phyloP scores from a whole-genome alignment of 2,797 vertebrate species.

The Caiman crocodilus region DNA sequence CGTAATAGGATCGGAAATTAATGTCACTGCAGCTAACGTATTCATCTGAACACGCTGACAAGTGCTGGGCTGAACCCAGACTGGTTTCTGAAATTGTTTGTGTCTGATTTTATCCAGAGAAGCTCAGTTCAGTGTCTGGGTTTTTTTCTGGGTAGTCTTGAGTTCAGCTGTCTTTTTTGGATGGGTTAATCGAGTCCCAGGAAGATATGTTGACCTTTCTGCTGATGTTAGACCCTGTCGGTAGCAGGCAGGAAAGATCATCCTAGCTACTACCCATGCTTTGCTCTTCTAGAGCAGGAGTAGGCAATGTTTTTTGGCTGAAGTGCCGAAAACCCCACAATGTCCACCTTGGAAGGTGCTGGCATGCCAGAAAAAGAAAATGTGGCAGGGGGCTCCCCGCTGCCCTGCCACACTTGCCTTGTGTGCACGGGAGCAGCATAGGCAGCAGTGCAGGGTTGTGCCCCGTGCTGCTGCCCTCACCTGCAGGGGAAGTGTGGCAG shows the following conservation, averaged over 20 bases:
- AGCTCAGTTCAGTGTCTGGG: no score
- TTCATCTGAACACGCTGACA: neutral
- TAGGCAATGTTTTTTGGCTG: neutral
- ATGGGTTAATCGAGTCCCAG: fast-evolving
- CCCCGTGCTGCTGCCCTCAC: no score
- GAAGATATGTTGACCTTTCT: neutral
- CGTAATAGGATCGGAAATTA: neutral
- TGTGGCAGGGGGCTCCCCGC: no score
- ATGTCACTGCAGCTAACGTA: fast-evolving
- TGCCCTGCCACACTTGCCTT: no score
- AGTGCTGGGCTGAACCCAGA: neutral
- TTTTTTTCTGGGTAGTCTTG: neutral
- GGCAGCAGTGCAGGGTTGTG: no score
- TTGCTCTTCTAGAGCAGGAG: neutral
- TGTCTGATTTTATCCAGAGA: neutral
- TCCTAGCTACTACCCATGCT: fast-evolving
- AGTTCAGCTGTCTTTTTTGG: fast-evolving
- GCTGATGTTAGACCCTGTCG: neutral
- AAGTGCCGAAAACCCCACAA: neutral
- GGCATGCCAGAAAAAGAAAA: no score
- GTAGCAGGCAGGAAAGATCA: neutral
- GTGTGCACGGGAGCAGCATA: no score
- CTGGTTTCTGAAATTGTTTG: fast-evolving
- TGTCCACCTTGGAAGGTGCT: no score
- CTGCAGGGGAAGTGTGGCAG: no score